phyloP scores from a whole-genome alignment of 2,888 invertebrate genomes.

The Odontothrips loti region DNA sequence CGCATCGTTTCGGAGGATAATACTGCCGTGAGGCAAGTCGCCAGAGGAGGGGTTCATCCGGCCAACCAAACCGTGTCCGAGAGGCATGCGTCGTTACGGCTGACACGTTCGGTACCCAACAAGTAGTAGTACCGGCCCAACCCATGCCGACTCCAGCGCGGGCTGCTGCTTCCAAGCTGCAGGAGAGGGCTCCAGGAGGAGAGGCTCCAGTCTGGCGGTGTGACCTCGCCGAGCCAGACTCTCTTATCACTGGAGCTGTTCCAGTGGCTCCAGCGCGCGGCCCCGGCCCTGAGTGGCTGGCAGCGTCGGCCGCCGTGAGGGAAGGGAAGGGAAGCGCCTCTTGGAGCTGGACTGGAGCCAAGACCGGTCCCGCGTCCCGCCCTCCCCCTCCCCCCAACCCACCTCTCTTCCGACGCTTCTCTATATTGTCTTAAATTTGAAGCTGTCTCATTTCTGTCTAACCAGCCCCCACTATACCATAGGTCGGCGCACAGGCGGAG shows the following conservation, averaged over 20 bases:
- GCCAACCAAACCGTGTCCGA: too few species aligned
- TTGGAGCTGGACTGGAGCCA: neutral
- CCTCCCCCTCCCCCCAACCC: neutral
- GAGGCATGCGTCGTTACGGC: neutral
- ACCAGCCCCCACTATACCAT: neutral
- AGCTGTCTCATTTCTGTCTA: neutral
- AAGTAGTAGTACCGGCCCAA: neutral
- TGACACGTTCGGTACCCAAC: conserved; percentile 1
- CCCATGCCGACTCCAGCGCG: neutral
- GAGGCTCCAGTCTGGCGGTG: neutral
- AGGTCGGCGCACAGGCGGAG: neutral
- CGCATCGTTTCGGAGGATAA: too few species aligned
- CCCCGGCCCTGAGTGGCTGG: neutral
- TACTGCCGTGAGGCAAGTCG: too few species aligned
- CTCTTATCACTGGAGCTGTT: neutral
- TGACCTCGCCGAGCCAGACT: neutral
- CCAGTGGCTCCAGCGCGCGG: neutral
- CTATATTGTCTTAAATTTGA: neutral
- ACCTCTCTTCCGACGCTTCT: neutral
- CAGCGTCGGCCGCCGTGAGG: neutral
- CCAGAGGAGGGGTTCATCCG: too few species aligned
- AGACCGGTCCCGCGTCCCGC: neutral
- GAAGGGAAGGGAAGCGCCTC: neutral
- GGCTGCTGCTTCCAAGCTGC: too few species aligned
- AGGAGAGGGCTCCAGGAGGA: neutral